Base-by-base conservation (phyloP, 2,113 vertebrate genomes). In the Callocephalon fimbriatum region DNA sequence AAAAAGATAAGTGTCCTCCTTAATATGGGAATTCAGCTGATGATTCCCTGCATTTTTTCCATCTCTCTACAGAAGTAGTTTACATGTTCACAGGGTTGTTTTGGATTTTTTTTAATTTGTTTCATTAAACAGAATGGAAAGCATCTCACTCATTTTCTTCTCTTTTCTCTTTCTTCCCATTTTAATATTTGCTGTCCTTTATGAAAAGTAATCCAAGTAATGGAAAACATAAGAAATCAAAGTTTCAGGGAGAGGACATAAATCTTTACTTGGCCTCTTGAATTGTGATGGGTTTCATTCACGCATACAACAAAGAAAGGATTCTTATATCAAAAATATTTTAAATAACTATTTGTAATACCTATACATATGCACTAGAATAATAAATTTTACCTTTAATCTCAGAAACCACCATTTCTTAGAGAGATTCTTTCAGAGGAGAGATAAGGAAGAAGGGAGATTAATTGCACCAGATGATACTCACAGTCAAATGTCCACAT, bases 311-410 rank as follows among this genome's bases (percentile, higher is more conserved):
- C 7, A 81, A 85, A 77, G 3, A 59, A 63, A 72, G n/a, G 0
- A 45, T 77, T 86, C 8, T 23, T 91, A 16, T 25, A 78, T 67
- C 1, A 54, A 63, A 82, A 59, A 32, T 54, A 80, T 50, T 70
- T 86, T 38, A 50, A 74, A 74, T 61, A 68, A 75, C 4, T 65
- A 20, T 48, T 63, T 92, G 15, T 29, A 76, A 48, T 62, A 48
- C 14, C 27, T 21, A 37, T 45, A 37, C 31, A 15, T 38, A 4
- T n/a, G 6, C 0, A 0, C 3, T 45, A 2, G 31, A 56, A 59
- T n/a, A 81, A 53, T 47, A 59, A 27, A 59, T 47, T 59, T 62
- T 78, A 23, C 2, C 71, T 89, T 59, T 78, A 74, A 75, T 51
- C 35, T 82, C 29, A 75, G 23, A 89, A 67, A 85, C 2, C 3